Evolutionary conservation across 2,113 vertebrate species (phyloP), one percentile per base, ranked within the genome.

Genomic region (Scytalopus superciliaris): DNA sequence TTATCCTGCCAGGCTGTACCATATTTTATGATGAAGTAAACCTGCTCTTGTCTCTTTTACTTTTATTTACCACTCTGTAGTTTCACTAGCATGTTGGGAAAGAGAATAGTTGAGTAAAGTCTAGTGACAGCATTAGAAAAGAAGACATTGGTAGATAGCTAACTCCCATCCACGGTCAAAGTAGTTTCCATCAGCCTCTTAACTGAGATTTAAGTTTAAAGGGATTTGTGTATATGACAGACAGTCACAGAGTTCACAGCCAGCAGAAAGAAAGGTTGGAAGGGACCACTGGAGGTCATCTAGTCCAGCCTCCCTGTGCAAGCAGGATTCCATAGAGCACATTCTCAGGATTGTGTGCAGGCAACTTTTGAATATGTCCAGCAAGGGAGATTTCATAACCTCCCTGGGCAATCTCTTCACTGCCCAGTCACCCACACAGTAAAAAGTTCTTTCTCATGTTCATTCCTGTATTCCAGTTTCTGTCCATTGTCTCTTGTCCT

Each of bases 261-360:
- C 49, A 50, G 49, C 28, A 53, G 45, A 53, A 53, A 9, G 9
- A 62, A 23, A 69, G 9, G 12, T 13, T 50, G 22, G 53, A 53
- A 76, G 62, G 8, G 23, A 47, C 7, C 30, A 25, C 19, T 45
- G 19, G 7, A 31, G 2, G 6, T 47, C 16, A 47, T 53, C 24
- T 68, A 14, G 14, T 55, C 25, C 70, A 68, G 27, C 3, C 3
- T 68, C 14, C 12, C 11, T 52, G 11, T 0, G 0, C 19, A 60
- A 75, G 24, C 9, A 82, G 59, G 67, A n/a, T 40, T 30, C 28
- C 0, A 0, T 47, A 40, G 10, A 47, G 11, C 3, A 42, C 27
- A 7, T 68, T 19, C 4, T 75, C 45, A 31, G 45, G 11, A 62
- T 22, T 60, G 52, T 35, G 3, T 62, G 30, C 21, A 55, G 40